A percentile compares a stretch with the other conserved stretches of the same genome.
These are phyloP conservation scores for Strigops habroptila DNA, from an alignment of 2,113 vertebrate genomes.

Conservation along the genomic window DNA sequence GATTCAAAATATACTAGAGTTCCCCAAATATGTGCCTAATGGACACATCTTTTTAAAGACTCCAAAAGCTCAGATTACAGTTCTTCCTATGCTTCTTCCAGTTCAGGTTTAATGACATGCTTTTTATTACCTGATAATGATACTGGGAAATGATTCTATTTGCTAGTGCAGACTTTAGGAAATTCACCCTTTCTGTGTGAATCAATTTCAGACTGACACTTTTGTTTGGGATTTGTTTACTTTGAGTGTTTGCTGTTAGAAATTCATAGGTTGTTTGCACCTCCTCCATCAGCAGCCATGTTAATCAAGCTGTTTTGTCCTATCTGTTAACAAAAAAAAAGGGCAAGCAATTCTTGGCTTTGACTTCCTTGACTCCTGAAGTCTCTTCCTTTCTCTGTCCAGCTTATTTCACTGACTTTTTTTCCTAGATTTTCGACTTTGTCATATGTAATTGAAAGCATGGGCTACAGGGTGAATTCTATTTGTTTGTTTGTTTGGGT, in stretches of 20 bases:
- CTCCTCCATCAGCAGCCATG: neutral
- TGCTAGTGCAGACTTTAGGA: neutral
- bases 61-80: neutral
- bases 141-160: neutral
- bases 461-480: neutral
- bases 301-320: neutral
- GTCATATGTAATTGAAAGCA: neutral
- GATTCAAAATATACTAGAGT: neutral
- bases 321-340: neutral
- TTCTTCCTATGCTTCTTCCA: neutral
- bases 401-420: neutral
- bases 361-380: neutral
- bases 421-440: neutral
- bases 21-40: neutral
- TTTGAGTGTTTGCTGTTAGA: neutral
- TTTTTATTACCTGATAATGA: neutral
- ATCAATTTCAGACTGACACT: neutral
- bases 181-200: neutral
- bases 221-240: neutral
- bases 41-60: neutral
- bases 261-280: neutral
- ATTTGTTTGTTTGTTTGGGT: fast-evolving
- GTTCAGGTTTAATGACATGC: neutral
- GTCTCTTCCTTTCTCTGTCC: neutral
- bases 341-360: neutral